A percentile compares a stretch with the other conserved stretches of the same genome.
These are phyloP conservation scores for Mimumesa dahlbomi DNA, from an alignment of 2,888 invertebrate genomes.

Conservation along the genomic window DNA sequence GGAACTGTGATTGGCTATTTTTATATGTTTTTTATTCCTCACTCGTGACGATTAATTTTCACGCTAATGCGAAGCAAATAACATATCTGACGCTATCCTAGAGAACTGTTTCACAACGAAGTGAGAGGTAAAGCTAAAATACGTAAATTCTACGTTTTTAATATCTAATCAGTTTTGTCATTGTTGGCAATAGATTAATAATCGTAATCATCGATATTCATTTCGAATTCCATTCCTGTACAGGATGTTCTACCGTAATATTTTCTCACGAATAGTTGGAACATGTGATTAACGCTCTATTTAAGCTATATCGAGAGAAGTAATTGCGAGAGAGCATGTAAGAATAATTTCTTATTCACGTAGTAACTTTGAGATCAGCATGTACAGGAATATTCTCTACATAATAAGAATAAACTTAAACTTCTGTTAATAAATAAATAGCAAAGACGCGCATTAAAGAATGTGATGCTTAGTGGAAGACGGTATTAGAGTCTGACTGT, in stretches of 20 bases:
- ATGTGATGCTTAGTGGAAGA: slow-evolving; percentile 70
- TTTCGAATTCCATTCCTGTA: slow-evolving; percentile 57
- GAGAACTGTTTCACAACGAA: slow-evolving; percentile 45
- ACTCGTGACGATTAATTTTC: slow-evolving; percentile 21
- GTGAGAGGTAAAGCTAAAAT: slow-evolving; percentile 47
- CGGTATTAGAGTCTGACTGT: slow-evolving; percentile 66
- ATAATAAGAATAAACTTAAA: slow-evolving; percentile 62
- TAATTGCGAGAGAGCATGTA: slow-evolving; percentile 51
- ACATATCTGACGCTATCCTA: slow-evolving; percentile 34
- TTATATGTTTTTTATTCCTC: slow-evolving; percentile 14
- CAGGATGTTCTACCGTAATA: slow-evolving; percentile 45
- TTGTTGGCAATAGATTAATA: slow-evolving; percentile 49
- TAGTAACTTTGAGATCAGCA: slow-evolving; percentile 48
- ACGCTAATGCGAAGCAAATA: slow-evolving; percentile 36
- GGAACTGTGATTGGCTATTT: slow-evolving; percentile 28
- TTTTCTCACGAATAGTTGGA: slow-evolving; percentile 12
- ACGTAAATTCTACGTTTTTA: slow-evolving; percentile 44
- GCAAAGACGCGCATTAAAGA: slow-evolving; percentile 60
- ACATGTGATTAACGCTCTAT: slow-evolving; percentile 15
- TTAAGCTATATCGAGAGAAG: slow-evolving; percentile 42
- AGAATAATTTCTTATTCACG: slow-evolving; percentile 40
- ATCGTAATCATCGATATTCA: slow-evolving; percentile 42
- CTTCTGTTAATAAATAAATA: slow-evolving; percentile 66
- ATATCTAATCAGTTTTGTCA: slow-evolving; percentile 49
- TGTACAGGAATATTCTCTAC: slow-evolving; percentile 62